These are phyloP conservation scores for Sipunculus nudus DNA, from an alignment of 2,888 invertebrate genomes.

Conservation along the genomic window DNA sequence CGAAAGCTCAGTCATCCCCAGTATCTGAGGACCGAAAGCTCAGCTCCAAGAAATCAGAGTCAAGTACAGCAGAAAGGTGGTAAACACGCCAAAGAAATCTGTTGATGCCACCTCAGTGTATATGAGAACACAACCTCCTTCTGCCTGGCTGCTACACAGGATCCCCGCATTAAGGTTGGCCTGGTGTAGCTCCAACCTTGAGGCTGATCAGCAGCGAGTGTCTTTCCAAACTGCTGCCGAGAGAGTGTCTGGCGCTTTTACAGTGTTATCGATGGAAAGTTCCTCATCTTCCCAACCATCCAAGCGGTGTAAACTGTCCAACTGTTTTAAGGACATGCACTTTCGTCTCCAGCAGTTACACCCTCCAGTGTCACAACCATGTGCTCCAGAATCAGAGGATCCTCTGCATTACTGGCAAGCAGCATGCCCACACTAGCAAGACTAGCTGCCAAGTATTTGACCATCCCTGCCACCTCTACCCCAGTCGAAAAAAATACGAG, in stretches of 20 bases:
- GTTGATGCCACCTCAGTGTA: not conserved
- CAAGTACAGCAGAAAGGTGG: not conserved
- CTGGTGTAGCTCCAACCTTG: constrained; percentile 1
- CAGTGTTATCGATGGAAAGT: not conserved
- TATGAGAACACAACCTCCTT: not conserved
- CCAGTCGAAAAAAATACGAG: not conserved
- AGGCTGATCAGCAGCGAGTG: not conserved
- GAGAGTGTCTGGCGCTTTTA: not conserved
- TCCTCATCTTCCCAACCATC: no score
- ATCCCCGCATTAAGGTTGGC: not conserved
- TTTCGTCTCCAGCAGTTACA: no score
- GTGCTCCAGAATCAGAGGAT: not conserved
- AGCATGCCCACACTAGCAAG: not conserved
- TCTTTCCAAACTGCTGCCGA: not conserved
- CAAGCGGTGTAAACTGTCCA: no score
- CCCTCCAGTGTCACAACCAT: not conserved
- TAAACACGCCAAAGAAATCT: not conserved
- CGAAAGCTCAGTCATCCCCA: not conserved
- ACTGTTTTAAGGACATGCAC: no score
- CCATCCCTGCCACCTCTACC: not conserved
- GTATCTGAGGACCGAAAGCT: not conserved
- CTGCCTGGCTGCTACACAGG: not conserved
- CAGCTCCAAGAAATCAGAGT: not conserved
- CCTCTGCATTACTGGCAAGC: not conserved
- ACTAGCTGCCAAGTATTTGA: not conserved